These are phyloP conservation scores for Mesoligia furuncula DNA, from an alignment of 2,888 invertebrate genomes.

Conservation along the genomic window DNA sequence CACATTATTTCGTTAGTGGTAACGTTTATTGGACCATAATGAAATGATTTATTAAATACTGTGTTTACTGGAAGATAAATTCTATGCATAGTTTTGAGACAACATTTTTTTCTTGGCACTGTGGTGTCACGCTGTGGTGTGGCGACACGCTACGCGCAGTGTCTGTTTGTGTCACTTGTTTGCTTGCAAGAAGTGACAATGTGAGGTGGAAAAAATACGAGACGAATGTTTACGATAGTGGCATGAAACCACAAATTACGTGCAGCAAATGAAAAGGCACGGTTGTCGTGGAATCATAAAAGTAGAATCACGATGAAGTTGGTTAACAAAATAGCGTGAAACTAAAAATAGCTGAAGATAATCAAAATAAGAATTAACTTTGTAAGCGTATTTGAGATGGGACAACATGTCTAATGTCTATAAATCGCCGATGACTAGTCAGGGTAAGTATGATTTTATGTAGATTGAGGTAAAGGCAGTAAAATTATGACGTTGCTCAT, in stretches of 20 bases:
- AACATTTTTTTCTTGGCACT: slow-evolving; percentile 50
- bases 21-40: slow-evolving; percentile 46
- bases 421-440: slow-evolving; percentile 28
- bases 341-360: slow-evolving; percentile 13
- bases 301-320: slow-evolving; percentile 29
- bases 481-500: slow-evolving; percentile 81
- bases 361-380: slow-evolving; percentile 4
- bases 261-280: slow-evolving; percentile 29
- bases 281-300: slow-evolving; percentile 21
- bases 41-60: slow-evolving; percentile 42
- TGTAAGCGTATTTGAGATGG: slow-evolving; percentile 2
- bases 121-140: background rate
- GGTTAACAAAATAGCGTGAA: slow-evolving; percentile 23
- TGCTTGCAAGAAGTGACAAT: slow-evolving; percentile 41
- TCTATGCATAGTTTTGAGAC: slow-evolving; percentile 32
- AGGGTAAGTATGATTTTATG: slow-evolving; percentile 51
- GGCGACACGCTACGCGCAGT: slow-evolving; percentile 9
- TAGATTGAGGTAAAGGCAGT: slow-evolving; percentile 72
- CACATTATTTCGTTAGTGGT: slow-evolving; percentile 41
- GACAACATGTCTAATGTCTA: slow-evolving; percentile 7
- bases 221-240: slow-evolving; percentile 35
- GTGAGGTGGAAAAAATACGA: slow-evolving; percentile 22
- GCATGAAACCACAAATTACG: slow-evolving; percentile 45
- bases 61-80: slow-evolving; percentile 42
- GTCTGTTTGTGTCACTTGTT: slow-evolving; percentile 12